phyloP scores from a whole-genome alignment of 2,888 invertebrate genomes.

The Sphinx pinastri region DNA sequence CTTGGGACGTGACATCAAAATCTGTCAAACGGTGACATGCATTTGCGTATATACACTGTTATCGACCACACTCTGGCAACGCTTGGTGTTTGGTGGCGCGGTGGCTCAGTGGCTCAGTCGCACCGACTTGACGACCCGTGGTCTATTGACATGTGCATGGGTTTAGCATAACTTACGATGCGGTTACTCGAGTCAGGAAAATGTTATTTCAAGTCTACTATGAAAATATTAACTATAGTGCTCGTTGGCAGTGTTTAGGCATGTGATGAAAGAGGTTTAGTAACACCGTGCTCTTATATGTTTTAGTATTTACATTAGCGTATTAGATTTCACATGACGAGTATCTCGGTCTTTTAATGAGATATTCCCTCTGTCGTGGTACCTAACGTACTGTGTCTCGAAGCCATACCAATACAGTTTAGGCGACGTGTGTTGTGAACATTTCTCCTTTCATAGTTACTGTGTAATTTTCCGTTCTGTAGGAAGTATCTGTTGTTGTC shows the following conservation, averaged over 20 bases:
- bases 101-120: constrained; percentile 11
- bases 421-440: constrained; percentile 65
- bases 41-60: constrained; percentile 80
- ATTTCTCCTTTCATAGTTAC: constrained; percentile 50
- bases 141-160: constrained; percentile 80
- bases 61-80: constrained; percentile 58
- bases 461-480: constrained; percentile 55
- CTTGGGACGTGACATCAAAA: constrained; percentile 82
- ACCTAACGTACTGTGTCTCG: constrained; percentile 63
- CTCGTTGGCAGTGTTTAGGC: constrained; percentile 83
- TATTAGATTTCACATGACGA: constrained; percentile 46
- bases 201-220: constrained; percentile 82
- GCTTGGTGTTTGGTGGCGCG: constrained; percentile 39
- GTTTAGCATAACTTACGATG: constrained; percentile 82
- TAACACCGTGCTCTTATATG: constrained; percentile 81
- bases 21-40: constrained; percentile 84
- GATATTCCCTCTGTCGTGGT: constrained; percentile 59
- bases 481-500: constrained; percentile 43
- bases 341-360: constrained; percentile 67
- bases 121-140: constrained; percentile 60
- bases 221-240: constrained; percentile 82
- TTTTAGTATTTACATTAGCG: constrained; percentile 81
- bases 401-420: constrained; percentile 68
- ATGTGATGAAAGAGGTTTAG: constrained; percentile 82
- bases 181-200: constrained; percentile 81